A percentile compares a stretch with the other conserved stretches of the same genome.
phyloP scores from a whole-genome alignment of 2,888 invertebrate genomes.

The Asteroscopus sphinx region DNA sequence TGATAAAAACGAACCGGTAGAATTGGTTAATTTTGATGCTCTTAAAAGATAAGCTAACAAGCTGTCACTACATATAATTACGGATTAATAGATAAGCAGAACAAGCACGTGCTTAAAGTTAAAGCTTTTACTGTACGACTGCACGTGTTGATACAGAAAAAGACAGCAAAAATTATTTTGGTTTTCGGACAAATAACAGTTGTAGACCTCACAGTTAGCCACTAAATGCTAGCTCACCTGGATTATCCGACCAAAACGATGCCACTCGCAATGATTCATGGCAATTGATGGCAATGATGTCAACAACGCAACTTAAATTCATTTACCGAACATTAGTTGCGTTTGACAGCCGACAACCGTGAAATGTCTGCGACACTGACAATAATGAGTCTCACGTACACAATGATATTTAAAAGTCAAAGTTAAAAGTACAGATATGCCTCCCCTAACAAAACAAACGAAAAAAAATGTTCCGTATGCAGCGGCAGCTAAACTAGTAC shows the following conservation, averaged over 20 bases:
- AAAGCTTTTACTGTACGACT: too few relatives aligned
- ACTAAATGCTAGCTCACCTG: background rate
- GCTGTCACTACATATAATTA: too few relatives aligned
- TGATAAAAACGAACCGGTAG: slow-evolving; percentile 17
- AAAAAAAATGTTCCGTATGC: too few relatives aligned
- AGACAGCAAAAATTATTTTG: background rate
- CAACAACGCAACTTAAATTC: slow-evolving; percentile 15
- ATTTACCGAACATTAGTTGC: slow-evolving; percentile 14
- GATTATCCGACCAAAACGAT: slow-evolving; percentile 3
- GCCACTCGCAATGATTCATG: slow-evolving; percentile 1
- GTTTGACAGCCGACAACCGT: slow-evolving; percentile 14
- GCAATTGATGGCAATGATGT: slow-evolving; percentile 3
- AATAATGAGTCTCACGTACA: slow-evolving; percentile 10
- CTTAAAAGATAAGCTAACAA: slow-evolving; percentile 7
- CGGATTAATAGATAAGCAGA: too few relatives aligned
- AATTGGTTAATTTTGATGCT: slow-evolving; percentile 31
- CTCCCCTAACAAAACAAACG: too few relatives aligned
- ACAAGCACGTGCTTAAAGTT: too few relatives aligned
- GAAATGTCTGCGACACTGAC: slow-evolving; percentile 4
- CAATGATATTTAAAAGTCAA: too few relatives aligned
- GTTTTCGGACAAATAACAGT: background rate
- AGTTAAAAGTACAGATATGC: too few relatives aligned
- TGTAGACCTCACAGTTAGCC: background rate
- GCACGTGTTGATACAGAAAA: too few relatives aligned
- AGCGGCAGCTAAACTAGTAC: too few relatives aligned